Evolutionary conservation across 53 echinoderm and acorn worm species (phyloP), one percentile per base, ranked within the genome.

Genomic region (Stichopus horrens): DNA sequence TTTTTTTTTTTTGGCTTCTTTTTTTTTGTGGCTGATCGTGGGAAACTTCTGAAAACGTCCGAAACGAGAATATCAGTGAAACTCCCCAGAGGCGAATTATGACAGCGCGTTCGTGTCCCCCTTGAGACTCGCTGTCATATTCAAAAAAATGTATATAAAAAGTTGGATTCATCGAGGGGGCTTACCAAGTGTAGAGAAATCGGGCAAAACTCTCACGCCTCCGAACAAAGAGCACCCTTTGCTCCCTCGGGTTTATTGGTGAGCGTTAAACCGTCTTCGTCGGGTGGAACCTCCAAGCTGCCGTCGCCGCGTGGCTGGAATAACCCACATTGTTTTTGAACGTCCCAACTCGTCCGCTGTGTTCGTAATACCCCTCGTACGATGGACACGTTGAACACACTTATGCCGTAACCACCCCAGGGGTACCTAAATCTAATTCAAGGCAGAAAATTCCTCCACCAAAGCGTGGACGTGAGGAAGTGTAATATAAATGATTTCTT

Each of bases 81-180:
- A 81, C 56, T 81, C 81, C 81, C 81, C 20, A 58, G 81, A 56
- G 81, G 56, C 21, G 81, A 56, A 81, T 81, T 56, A 56, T 81
- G 81, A 57, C 81, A 81, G 58, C 81, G 81, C 55, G 14, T 81
- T 58, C 21, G 57, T 11, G 58, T 55, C 58, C 71, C 81, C 58
- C 81, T 53, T 20, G 81, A 58, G 81, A 81, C 81, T 57, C 5
- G 21, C 81, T 81, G 81, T 81, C 81, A 56, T 58, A 81, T 55
- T 81, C 14, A 37, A 37, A 37, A 37, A 37, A 37, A 37, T 37
- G 37, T 37, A 37, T 37, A 37, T 37, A 37, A 81, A 81, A 81
- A 58, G 21, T 71, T 71, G 71, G 71, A 71, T 71, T 68, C 71
- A 71, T 13, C 71, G n/a, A n/a, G n/a, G 71, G 71, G 37, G 71